These are phyloP conservation scores for Cynopterus brachyotis DNA, from an alignment of 2,113 vertebrate genomes.

Conservation along the genomic window DNA sequence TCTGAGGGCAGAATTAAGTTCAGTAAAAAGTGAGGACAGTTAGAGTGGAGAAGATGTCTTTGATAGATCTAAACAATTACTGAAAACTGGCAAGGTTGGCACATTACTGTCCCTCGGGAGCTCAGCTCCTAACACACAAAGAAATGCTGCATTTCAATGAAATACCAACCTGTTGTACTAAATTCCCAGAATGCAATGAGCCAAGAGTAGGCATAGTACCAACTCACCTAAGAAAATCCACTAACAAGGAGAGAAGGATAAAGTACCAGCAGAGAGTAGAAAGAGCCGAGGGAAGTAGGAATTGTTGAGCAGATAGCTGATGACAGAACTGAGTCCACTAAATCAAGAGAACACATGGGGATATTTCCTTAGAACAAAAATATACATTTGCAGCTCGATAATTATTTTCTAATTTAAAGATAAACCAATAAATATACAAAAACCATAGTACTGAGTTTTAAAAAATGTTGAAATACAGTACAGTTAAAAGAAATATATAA, in stretches of 20 bases:
- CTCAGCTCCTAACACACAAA: not conserved
- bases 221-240: not conserved
- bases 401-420: not conserved
- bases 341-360: not conserved
- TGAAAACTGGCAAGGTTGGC: not conserved
- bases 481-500: not conserved
- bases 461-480: not conserved
- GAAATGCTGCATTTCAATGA: not conserved
- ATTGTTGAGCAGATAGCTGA: not conserved
- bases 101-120: not conserved
- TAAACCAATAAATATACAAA: not conserved
- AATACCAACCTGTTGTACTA: not conserved
- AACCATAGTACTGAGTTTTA: not conserved
- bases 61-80: no score
- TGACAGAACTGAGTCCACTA: not conserved
- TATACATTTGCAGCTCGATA: not conserved
- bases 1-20: not conserved
- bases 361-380: not conserved
- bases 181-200: not conserved
- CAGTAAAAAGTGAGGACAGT: not conserved
- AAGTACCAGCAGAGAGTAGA: not conserved
- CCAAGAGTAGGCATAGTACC: not conserved
- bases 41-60: not conserved
- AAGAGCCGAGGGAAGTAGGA: not conserved
- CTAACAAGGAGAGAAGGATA: not conserved